Evolutionary conservation across 1,140 invertebrate genomes (phyloP).

Genomic region (Ceratina australensis): DNA sequence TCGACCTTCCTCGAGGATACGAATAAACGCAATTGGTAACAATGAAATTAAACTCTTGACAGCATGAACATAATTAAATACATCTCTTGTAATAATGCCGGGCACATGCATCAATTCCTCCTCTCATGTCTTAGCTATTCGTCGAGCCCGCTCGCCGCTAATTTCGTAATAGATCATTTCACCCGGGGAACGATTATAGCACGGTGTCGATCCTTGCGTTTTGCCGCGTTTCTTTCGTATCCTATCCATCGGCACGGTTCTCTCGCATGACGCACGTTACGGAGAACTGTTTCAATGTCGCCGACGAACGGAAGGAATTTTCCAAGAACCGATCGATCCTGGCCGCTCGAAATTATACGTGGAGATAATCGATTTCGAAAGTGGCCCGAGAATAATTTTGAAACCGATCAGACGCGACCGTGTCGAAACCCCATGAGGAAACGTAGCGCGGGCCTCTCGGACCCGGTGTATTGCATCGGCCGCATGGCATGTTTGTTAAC

Average conservation of each 20-base stretch:
- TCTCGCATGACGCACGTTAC: background rate
- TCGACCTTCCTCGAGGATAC: constrained; percentile 48
- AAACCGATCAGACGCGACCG: background rate
- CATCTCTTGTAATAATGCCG: constrained; percentile 24
- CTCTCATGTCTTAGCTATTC: background rate
- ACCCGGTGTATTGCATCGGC: background rate
- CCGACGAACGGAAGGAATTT: background rate
- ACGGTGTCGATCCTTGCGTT: background rate
- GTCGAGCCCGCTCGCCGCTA: background rate
- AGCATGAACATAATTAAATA: constrained; percentile 38
- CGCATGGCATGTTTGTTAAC: constrained; percentile 32
- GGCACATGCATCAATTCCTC: constrained; percentile 3
- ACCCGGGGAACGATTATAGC: background rate
- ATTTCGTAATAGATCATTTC: constrained; percentile 16
- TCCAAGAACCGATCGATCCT: background rate
- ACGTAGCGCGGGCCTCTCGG: background rate
- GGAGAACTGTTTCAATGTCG: background rate
- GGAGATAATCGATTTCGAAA: constrained; percentile 3
- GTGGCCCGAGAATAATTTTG: background rate
- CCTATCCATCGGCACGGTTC: background rate
- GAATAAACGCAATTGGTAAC: constrained; percentile 49
- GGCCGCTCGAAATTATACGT: background rate
- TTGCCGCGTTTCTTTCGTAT: background rate
- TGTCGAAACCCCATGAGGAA: background rate
- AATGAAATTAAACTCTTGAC: constrained; percentile 42